These are phyloP conservation scores for Macaca mulatta DNA, from an alignment of 2,113 vertebrate species.

Conservation along the genomic window DNA sequence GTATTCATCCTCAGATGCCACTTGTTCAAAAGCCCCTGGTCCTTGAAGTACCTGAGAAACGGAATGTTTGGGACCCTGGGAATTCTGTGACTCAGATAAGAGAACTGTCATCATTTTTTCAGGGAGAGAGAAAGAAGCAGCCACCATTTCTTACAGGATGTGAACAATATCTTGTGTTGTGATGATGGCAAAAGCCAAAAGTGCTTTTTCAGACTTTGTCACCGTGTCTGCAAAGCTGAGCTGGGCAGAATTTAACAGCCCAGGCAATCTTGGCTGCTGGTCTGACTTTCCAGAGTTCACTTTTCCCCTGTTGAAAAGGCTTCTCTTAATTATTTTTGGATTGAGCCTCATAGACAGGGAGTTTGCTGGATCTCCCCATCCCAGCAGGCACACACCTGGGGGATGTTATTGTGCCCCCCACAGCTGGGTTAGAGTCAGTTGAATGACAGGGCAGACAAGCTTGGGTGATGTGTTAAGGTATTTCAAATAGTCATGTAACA, in stretches of 20 bases:
- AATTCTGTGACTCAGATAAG: background rate
- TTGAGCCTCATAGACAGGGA: background rate
- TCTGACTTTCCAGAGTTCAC: conserved; percentile 35
- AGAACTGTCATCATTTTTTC: background rate
- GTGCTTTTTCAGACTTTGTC: background rate
- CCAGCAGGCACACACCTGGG: background rate
- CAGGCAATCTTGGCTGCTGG: background rate
- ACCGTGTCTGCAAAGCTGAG: background rate
- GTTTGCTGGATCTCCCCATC: background rate
- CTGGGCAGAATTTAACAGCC: conserved; percentile 33
- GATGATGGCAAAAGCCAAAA: background rate
- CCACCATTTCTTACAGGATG: background rate
- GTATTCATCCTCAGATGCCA: background rate
- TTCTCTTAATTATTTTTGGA: conserved; percentile 24
- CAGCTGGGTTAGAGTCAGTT: background rate
- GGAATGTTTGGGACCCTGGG: background rate
- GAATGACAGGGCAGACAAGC: background rate
- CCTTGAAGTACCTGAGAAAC: background rate
- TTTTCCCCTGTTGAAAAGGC: background rate
- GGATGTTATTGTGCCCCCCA: background rate
- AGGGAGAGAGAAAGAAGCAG: background rate
- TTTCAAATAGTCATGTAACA: background rate
- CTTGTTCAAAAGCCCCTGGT: background rate
- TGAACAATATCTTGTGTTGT: background rate
- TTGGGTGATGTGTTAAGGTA: background rate